Evolutionary conservation across 1,140 invertebrate genomes (phyloP), one percentile per base, ranked within the genome.

Genomic region (Scaptomyza graminum): DNA sequence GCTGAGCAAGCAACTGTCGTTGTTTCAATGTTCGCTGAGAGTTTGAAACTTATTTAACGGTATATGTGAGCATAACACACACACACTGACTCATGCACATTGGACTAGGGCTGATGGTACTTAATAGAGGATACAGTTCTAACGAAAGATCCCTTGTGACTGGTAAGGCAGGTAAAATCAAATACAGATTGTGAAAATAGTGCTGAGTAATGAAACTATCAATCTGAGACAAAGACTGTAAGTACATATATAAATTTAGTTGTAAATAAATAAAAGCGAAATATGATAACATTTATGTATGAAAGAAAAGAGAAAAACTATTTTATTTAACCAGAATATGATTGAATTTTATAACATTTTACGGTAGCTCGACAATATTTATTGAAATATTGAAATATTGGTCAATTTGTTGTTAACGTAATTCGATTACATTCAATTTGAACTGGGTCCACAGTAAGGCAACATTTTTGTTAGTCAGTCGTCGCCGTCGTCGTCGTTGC

Each of bases 1-100:
- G 49, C 67, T 61, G 66, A 66, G 74, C 41, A 57, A 52, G 60
- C 41, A 71, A 62, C 64, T 76, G 59, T 65, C 54, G 66, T 47
- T 80, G 73, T 76, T 83, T 74, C 64, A 84, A 84, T 84, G 81
- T 85, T 85, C 73, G 46, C 73, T 79, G 76, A 76, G 80, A 76
- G 68, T 84, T 84, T 57, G 68, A 49, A 74, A 51, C 28, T 9
- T 31, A 71, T 51, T 65, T 46, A 31, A 13, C 1, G 37, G 61
- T 65, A 44, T 37, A 46, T 59, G 47, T 9, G 15, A 47, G 46
- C 52, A 46, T 37, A 52, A 60, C n/a, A 41, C 12, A 12, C 44
- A 22, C 50, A 37, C 4, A 37, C 43, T 44, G 39, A 49, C 12
- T 74, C 18, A 44, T 59, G 51, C 34, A 72, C 64, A 60, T 41